Base-by-base conservation (phyloP, 2,888 invertebrate genomes). In the Parnassius orleans region DNA sequence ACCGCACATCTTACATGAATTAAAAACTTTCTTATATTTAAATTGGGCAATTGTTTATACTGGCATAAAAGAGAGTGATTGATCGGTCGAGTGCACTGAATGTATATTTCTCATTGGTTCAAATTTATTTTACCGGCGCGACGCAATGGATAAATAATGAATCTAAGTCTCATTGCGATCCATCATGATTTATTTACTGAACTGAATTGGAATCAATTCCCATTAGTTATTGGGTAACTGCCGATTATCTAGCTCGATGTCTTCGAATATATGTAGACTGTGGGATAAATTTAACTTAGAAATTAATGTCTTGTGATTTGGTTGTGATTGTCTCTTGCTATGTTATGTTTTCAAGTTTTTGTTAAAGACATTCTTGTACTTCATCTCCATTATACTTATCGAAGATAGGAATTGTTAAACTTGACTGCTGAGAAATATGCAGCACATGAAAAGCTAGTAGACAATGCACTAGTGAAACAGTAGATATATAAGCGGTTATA, bases 21-120 rank as follows among this genome's bases (percentile, higher is more conserved):
- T 82, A 84, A 84, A 82, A 78, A 87, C 84, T 90, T 87, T 86
- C 84, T 86, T 87, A 85, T 84, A 87, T 87, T 84, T 84, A 78
- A 87, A 88, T 87, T 79, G 80, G 79, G 81, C 74, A 77, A 86
- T 85, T 84, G 86, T 88, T 87, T 83, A 77, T 83, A 56, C 69
- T 75, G 66, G 33, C 43, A 58, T 57, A 53, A 53, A 53, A 42
- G 58, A 46, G 48, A 51, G 53, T 63, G 63, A 63, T 63, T 55
- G 63, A 60, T 63, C 33, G 55, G 33, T 56, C 61, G 53, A 57
- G 43, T 48, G 24, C 59, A 46, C 63, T 52, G 60, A 52, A 63
- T 60, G 19, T 59, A 56, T 56, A 56, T 63, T 63, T 60, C 56
- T 63, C 60, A 63, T 63, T 63, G 56, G 63, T 56, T 56, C 53